phyloP scores from a whole-genome alignment of 1,140 invertebrate genomes.

The Mactra quadrangularis region DNA sequence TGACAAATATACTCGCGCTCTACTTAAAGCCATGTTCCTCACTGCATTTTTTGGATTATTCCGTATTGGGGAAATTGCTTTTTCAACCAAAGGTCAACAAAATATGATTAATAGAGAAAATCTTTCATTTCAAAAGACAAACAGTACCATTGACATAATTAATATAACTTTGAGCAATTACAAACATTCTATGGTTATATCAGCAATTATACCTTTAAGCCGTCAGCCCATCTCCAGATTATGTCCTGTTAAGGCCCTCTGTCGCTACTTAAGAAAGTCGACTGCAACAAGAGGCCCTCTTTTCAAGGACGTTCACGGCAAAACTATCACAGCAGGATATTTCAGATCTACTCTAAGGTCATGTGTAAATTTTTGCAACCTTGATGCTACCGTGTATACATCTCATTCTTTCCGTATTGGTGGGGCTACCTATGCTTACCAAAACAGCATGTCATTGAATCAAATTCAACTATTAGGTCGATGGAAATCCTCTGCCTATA shows the following conservation, averaged over 20 bases:
- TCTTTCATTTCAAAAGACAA: not conserved
- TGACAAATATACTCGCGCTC: not conserved
- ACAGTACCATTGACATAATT: not conserved
- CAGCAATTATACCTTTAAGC: not conserved
- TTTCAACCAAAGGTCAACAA: not conserved
- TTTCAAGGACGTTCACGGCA: not conserved
- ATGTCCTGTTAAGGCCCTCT: slow-evolving; percentile 19
- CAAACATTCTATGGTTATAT: slow-evolving; percentile 32
- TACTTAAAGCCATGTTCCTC: slow-evolving; percentile 15
- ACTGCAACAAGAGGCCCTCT: not conserved
- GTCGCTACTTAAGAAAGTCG: not conserved
- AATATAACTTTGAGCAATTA: not conserved
- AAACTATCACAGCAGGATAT: not conserved
- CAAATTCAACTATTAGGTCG: slow-evolving; percentile 28
- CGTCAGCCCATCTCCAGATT: not conserved
- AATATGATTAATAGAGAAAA: slow-evolving; percentile 16
- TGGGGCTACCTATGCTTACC: slow-evolving; percentile 22
- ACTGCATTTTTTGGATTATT: slow-evolving; percentile 31
- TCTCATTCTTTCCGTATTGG: slow-evolving; percentile 36
- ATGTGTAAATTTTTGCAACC: not conserved
- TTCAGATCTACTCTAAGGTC: slow-evolving; percentile 7
- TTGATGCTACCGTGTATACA: slow-evolving; percentile 1
- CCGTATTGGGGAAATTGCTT: slow-evolving; percentile 28
- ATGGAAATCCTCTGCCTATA: slow-evolving; percentile 3
- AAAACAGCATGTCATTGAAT: not conserved